Evolutionary conservation across 2,888 invertebrate species (phyloP).

Genomic region (Pristionchus arcanus): DNA sequence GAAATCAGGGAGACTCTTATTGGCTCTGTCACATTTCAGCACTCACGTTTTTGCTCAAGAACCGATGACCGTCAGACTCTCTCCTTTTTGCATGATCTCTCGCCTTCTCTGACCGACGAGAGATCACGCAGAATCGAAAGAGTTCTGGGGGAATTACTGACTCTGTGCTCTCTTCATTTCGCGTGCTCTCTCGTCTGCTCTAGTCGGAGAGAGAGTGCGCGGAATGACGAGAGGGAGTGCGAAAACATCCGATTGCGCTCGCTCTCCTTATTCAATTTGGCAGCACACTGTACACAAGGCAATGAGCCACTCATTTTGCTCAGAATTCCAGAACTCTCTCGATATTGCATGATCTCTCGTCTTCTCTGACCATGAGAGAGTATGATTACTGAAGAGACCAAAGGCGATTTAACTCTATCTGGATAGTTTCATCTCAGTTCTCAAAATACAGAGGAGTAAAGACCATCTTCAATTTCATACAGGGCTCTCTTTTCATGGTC

Average conservation of each 20-base stretch:
- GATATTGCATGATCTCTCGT: neutral
- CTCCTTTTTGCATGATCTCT: neutral
- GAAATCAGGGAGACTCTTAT: constrained; percentile 7
- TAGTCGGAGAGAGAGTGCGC: neutral
- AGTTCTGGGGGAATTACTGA: neutral
- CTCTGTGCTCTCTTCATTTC: neutral
- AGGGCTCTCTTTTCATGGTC: no score
- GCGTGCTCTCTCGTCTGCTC: neutral
- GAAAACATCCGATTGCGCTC: constrained; percentile 39
- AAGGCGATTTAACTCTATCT: no score
- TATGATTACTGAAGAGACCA: neutral
- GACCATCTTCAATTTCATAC: neutral
- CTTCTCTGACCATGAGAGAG: neutral
- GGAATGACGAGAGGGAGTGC: neutral
- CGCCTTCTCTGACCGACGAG: neutral
- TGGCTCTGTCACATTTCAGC: constrained; percentile 50
- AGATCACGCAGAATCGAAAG: neutral
- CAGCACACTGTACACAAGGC: neutral
- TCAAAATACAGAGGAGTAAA: neutral
- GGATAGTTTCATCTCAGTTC: neutral
- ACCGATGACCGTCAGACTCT: neutral
- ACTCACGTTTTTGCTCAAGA: neutral
- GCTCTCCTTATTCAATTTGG: constrained; percentile 33
- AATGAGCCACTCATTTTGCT: neutral
- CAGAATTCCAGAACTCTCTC: neutral